These are phyloP conservation scores for Tetanocera ferruginea DNA, from an alignment of 2,888 invertebrate species.

Conservation along the genomic window DNA sequence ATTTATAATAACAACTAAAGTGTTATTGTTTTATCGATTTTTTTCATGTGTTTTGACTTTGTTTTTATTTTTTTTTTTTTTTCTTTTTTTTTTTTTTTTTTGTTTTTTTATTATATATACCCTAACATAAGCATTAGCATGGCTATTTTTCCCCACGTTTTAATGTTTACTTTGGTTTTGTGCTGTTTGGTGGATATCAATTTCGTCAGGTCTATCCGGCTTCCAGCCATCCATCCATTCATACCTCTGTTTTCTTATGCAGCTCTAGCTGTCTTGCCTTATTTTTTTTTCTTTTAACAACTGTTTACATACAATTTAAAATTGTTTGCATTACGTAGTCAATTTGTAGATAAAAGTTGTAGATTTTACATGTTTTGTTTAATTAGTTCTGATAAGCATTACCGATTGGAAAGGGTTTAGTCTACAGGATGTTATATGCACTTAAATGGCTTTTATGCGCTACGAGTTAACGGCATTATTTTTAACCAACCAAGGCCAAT, in stretches of 20 bases:
- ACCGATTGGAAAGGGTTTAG: neutral
- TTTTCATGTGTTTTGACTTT: neutral
- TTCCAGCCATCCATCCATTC: neutral
- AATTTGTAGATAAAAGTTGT: neutral
- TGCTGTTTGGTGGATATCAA: neutral
- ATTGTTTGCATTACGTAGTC: neutral
- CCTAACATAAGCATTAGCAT: neutral
- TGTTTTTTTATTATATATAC: neutral
- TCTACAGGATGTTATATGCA: neutral
- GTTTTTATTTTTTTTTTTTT: neutral
- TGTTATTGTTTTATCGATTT: neutral
- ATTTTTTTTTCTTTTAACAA: neutral
- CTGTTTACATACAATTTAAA: neutral
- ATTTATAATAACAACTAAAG: neutral
- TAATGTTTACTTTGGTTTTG: conserved; percentile 16
- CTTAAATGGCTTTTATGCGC: neutral
- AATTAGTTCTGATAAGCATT: conserved; percentile 11
- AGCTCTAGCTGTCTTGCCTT: neutral
- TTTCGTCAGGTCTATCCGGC: neutral
- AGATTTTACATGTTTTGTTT: conserved; percentile 1
- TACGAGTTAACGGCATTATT: too few species aligned
- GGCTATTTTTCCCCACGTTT: neutral
- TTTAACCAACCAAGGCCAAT: too few species aligned
- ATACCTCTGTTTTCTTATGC: neutral
- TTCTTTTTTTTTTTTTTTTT: conserved; percentile 5